These are phyloP conservation scores for Xerus inauris DNA, from an alignment of 2,113 vertebrate genomes.

Conservation along the genomic window DNA sequence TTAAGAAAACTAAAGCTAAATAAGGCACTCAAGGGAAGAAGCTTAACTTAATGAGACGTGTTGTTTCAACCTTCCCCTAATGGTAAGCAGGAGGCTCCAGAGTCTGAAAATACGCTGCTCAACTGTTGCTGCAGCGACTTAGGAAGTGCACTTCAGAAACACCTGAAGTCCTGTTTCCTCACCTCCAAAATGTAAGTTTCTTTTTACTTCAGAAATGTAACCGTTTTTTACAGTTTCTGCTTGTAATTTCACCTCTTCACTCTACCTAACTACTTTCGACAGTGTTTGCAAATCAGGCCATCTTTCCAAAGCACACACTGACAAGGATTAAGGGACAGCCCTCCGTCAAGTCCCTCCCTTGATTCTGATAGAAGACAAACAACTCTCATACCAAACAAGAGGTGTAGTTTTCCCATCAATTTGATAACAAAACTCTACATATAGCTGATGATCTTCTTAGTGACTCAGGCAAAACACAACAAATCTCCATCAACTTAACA, in stretches of 20 bases:
- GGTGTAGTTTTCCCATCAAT: background rate
- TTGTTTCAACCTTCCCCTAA: conserved; percentile 65
- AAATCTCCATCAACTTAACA: background rate
- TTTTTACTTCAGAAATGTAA: conserved; percentile 40
- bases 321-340: background rate
- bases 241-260: background rate
- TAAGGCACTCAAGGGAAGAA: conserved; percentile 74
- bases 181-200: background rate
- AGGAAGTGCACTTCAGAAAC: background rate
- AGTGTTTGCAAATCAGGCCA: background rate
- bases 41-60: conserved; percentile 74
- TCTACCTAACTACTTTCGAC: background rate
- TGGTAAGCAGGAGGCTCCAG: conserved; percentile 49
- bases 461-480: background rate
- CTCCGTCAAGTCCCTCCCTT: background rate
- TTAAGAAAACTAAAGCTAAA: conserved; percentile 77
- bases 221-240: background rate
- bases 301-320: background rate
- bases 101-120: background rate
- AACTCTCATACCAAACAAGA: background rate
- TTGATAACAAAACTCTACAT: background rate
- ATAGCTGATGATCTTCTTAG: background rate
- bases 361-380: background rate
- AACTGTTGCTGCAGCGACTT: background rate
- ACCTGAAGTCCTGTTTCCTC: background rate